These are phyloP conservation scores for Eurystomus gularis DNA, from an alignment of 2,113 vertebrate species.

Conservation along the genomic window DNA sequence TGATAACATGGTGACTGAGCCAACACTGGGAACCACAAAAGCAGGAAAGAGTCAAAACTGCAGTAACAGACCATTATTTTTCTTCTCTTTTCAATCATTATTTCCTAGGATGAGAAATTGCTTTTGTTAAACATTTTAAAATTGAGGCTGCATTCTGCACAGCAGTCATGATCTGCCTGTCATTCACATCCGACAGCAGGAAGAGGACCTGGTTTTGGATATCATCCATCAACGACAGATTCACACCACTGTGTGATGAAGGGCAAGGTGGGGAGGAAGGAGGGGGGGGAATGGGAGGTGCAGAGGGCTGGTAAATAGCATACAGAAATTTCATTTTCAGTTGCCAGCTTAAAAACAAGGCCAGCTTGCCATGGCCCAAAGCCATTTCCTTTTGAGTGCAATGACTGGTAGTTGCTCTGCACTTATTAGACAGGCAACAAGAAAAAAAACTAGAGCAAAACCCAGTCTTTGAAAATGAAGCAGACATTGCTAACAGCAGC, in stretches of 20 bases:
- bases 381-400: slow-evolving; percentile 39
- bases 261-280: background rate
- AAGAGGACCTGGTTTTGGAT: background rate
- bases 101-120: background rate
- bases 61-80: background rate
- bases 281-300: background rate
- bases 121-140: background rate
- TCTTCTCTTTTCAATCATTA: background rate
- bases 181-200: accelerated
- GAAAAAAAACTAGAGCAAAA: background rate
- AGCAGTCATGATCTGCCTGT: background rate
- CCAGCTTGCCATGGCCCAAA: background rate
- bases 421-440: background rate
- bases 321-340: slow-evolving; percentile 15
- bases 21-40: background rate
- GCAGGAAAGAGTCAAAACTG: background rate
- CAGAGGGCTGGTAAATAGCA: slow-evolving; percentile 7
- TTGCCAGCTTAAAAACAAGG: slow-evolving; percentile 33
- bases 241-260: background rate
- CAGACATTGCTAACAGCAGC: background rate
- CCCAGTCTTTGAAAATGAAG: background rate
- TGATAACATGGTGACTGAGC: background rate
- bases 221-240: slow-evolving; percentile 27
- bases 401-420: slow-evolving; percentile 15
- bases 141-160: background rate